Base-by-base conservation (phyloP, 2,888 invertebrate genomes). In the Agrotis ipsilon region DNA sequence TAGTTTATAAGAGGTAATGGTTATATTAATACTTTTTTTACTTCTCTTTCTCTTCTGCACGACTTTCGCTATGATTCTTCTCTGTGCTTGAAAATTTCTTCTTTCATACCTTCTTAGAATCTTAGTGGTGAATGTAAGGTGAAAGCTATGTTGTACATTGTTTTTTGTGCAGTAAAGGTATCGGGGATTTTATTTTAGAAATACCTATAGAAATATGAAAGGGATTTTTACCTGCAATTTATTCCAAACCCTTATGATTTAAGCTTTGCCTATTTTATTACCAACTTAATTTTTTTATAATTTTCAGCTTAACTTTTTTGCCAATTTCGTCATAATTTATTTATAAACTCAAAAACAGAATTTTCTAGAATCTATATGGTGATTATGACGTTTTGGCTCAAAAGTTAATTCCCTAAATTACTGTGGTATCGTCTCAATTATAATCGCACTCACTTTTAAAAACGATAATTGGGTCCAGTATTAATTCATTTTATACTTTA, bases 361-460 rank as follows among this genome's bases (percentile, higher is more conserved):
- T 52, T 16, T 27, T 27, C 5, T 21, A 43, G n/a, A 43, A 16
- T 39, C n/a, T n/a, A n/a, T 24, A 51, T 51, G 32, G 32, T 14
- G 16, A 18, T 13, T 32, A 67, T 71, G 71, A 65, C 45, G 52
- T 18, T 24, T 78, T 75, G 70, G 61, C 51, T 65, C 16, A 72
- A 72, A 64, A 52, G 48, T 52, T 64, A 63, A 59, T 39, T 32
- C 71, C 67, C 52, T 72, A 54, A 58, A 62, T 64, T 65, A 71
- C 63, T 81, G 72, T 75, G 72, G 70, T 83, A 81, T 81, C 62
- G 72, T 66, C 80, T 86, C 73, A 72, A 72, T 74, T 85, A 87
- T 87, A 78, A 88, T 90, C 87, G 89, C 84, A 86, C 77, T 76
- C 72, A 59, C 62, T 55, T 55, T 1, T 55, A 18, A 55, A 55